Evolutionary conservation across 2,797 vertebrate genomes (phyloP).

Genomic region (Spinibarbus caldwelli): DNA sequence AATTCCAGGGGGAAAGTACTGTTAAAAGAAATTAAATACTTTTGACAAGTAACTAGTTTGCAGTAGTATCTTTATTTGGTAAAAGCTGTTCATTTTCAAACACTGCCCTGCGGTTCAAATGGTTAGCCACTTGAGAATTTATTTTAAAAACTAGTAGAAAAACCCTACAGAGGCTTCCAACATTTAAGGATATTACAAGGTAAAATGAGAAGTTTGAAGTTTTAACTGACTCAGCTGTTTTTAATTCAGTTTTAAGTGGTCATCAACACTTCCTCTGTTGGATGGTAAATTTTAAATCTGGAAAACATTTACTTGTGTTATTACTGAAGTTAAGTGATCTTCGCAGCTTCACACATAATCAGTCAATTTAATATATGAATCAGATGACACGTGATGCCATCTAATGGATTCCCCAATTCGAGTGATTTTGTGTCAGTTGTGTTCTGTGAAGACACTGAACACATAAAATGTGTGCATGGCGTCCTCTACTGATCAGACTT

Average conservation of each 20-base stretch:
- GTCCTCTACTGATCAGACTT: constrained; percentile 18
- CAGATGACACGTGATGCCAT: constrained; percentile 12
- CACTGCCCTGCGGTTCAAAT: not conserved
- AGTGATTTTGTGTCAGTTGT: not conserved
- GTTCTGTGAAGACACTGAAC: not conserved
- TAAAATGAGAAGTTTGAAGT: not conserved
- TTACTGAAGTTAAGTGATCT: not conserved
- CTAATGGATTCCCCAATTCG: not conserved
- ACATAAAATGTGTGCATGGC: constrained; percentile 4
- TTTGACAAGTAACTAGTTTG: not conserved
- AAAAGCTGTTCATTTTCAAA: not conserved
- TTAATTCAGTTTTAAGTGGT: not conserved
- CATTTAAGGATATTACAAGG: not conserved
- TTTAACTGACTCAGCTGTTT: constrained; percentile 18
- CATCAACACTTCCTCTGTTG: not conserved
- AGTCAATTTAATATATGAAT: not conserved
- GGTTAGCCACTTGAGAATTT: not conserved
- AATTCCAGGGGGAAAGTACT: not conserved
- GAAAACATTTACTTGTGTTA: not conserved
- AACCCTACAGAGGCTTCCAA: not conserved
- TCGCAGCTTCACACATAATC: constrained; percentile 10
- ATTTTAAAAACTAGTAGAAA: not conserved
- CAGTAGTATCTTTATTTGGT: not conserved
- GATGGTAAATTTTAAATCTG: not conserved
- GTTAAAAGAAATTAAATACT: not conserved